Evolutionary conservation across 2,888 invertebrate genomes (phyloP).

Genomic region (Lasioglossum zephyrum): DNA sequence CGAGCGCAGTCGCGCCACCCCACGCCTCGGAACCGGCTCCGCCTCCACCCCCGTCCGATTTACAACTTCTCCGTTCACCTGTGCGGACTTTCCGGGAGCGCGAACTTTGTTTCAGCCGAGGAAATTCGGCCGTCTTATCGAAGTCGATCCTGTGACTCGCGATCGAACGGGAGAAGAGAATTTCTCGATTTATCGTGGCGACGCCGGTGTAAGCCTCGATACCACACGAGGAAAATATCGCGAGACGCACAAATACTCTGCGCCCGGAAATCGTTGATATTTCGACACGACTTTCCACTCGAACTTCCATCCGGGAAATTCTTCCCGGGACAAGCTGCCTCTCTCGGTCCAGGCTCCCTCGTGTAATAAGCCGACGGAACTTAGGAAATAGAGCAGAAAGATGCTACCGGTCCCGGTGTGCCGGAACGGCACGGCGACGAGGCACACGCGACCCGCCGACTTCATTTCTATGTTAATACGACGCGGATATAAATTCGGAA

Average conservation of each 20-base stretch:
- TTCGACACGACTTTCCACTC: conserved; percentile 54
- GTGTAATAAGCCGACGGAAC: conserved; percentile 36
- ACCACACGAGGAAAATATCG: neutral
- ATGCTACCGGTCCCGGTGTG: neutral
- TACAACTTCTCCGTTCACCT: conserved; percentile 67
- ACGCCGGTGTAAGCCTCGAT: neutral
- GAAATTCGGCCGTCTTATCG: conserved; percentile 38
- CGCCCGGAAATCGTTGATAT: conserved; percentile 31
- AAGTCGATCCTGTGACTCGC: conserved; percentile 18
- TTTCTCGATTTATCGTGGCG: conserved; percentile 41
- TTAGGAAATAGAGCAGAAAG: conserved; percentile 12
- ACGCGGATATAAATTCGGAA: conserved; percentile 38
- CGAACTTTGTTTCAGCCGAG: conserved; percentile 51
- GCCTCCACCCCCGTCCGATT: conserved; percentile 55
- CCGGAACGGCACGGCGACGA: neutral
- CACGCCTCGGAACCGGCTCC: conserved; percentile 18
- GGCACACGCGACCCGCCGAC: conserved; percentile 5
- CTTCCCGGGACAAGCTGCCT: conserved; percentile 1
- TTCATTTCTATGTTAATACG: conserved; percentile 48
- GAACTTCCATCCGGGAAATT: conserved; percentile 36
- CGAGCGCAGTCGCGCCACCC: conserved; percentile 66
- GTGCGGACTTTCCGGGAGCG: conserved; percentile 54
- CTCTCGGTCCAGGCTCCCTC: conserved; percentile 17
- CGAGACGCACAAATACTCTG: neutral
- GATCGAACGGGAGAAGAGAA: conserved; percentile 9